phyloP scores from a whole-genome alignment of 2,113 vertebrate species.

The Aldabrachelys gigantea region DNA sequence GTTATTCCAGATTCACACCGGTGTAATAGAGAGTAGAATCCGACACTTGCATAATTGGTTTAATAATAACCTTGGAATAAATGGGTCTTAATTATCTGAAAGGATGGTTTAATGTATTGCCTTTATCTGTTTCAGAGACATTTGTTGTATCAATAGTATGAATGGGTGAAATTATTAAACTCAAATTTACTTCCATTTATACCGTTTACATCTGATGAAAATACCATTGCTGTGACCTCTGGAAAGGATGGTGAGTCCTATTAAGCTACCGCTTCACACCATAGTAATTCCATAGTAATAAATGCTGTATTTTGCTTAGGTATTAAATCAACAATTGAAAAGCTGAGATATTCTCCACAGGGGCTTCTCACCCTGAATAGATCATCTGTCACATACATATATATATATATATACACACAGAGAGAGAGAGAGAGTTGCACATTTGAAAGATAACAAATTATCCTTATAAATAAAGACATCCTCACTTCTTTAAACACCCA shows the following conservation, averaged over 20 bases:
- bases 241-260: not conserved
- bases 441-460: accelerated
- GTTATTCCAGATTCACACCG: accelerated
- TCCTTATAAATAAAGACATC: not conserved
- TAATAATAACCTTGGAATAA: not conserved
- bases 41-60: not conserved
- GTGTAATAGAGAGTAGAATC: not conserved
- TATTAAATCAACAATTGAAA: not conserved
- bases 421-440: accelerated
- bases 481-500: accelerated
- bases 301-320: not conserved
- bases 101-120: not conserved
- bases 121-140: not conserved
- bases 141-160: not conserved
- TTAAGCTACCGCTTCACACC: not conserved
- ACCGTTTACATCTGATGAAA: not conserved
- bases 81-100: not conserved
- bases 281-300: not conserved
- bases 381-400: no score
- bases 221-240: not conserved
- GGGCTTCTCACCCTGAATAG: not conserved
- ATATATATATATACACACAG: no score
- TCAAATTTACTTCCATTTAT: not conserved
- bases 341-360: not conserved
- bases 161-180: not conserved